Conservation (phyloP, 2,797 vertebrate genomes). For the Rhinoraja longicauda region DNA sequence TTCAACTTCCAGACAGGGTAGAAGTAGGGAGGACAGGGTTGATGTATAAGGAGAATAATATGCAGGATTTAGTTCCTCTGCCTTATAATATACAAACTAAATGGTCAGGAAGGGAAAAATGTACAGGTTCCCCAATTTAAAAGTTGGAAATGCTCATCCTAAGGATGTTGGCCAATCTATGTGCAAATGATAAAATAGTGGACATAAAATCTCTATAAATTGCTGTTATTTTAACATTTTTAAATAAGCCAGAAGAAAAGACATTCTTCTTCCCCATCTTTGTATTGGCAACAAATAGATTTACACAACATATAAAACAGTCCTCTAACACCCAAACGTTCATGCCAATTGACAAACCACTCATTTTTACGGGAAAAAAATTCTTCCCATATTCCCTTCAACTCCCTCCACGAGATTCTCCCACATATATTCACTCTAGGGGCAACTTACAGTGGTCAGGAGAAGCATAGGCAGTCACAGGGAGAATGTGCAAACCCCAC, state of each 20-base stretch:
- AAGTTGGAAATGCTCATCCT: background rate
- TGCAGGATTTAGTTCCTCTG: background rate
- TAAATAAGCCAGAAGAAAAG: background rate
- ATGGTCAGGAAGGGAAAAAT: background rate
- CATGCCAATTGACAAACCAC: too few species aligned
- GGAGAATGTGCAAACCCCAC: too few species aligned
- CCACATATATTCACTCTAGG: too few species aligned
- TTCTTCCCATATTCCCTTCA: too few species aligned
- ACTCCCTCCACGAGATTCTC: too few species aligned
- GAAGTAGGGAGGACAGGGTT: background rate
- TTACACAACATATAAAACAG: too few species aligned
- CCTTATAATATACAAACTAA: background rate
- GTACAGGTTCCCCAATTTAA: background rate
- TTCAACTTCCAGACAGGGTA: background rate
- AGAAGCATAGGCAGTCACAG: too few species aligned
- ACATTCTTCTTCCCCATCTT: background rate
- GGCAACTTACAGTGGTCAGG: too few species aligned
- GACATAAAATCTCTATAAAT: too few species aligned
- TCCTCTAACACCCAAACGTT: too few species aligned
- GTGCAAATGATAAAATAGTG: background rate
- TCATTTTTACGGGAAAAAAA: too few species aligned
- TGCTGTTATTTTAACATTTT: background rate
- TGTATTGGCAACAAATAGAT: background rate
- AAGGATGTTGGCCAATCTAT: background rate
- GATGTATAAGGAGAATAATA: too few species aligned